Base-by-base conservation (phyloP, 2,888 invertebrate species). In the Orthosia gothica region DNA sequence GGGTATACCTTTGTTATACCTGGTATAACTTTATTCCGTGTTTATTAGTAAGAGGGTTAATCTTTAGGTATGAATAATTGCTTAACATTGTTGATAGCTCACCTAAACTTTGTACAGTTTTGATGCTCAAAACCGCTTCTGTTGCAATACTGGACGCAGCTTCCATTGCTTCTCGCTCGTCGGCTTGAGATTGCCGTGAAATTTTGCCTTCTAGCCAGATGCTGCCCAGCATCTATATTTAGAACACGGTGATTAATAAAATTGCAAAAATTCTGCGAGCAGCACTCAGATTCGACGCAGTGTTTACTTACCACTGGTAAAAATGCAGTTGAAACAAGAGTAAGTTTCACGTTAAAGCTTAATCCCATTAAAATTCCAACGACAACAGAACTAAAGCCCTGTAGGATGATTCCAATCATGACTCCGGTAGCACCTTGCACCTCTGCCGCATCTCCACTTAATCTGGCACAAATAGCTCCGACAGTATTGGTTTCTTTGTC, bases 121-220 rank as follows among this genome's bases (percentile, higher is more conserved):
- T 96, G 70, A 98, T 97, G 87, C 97, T 97, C 72, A 97, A 96
- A 40, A 98, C 97, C 0, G 97, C 97, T 89, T 98, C 98, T 3
- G 97, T 97, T 1, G 98, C 98, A 18, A 97, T 96, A 74, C 97
- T 95, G 18, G 97, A 97, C 0, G 97, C 97, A 0, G 95, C 92
- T 82, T 97, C 97, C 95, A 97, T 97, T 2, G 97, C 97, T 16
- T 93, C 95, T 63, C 97, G 97, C 84, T 97, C 97, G 61, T 97
- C 94, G 20, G 96, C 81, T 76, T 97, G 97, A 9, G 97, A 97
- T 40, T 97, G 95, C 80, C 96, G 97, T 59, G 97, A 97, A 58
- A 97, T 94, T 7, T 96, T 94, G 0, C 97, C 97, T 89, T 97
- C 97, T 81, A 97, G 93, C 94, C 97, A 97, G 45, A 97, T 97